These are phyloP conservation scores for Suricata suricatta DNA, from an alignment of 2,113 vertebrate species.

Conservation along the genomic window DNA sequence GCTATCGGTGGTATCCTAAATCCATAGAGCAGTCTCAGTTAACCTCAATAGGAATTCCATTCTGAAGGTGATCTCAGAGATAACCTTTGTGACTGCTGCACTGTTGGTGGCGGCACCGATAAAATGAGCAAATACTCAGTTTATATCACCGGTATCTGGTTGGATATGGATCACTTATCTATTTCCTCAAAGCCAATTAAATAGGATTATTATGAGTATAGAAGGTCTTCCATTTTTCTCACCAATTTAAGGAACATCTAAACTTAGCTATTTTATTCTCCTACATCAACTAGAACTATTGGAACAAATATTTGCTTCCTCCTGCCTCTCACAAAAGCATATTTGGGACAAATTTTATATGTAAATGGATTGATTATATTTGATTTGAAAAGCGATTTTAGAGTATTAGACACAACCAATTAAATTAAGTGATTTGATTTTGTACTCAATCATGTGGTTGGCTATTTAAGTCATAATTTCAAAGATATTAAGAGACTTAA, in stretches of 20 bases:
- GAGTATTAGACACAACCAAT: background rate
- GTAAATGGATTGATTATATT: background rate
- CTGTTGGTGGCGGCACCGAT: background rate
- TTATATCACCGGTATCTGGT: background rate
- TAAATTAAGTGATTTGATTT: conserved; percentile 43
- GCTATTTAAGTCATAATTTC: background rate
- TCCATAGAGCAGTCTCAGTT: background rate
- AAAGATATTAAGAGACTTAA: conserved; percentile 3
- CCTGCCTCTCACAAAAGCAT: background rate
- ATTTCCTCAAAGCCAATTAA: background rate
- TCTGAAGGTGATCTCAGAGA: background rate
- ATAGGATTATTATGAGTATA: background rate
- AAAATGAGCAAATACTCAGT: background rate
- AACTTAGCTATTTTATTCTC: conserved; percentile 34
- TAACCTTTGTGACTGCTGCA: background rate
- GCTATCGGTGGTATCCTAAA: background rate
- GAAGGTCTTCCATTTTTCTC: background rate
- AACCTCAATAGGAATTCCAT: background rate
- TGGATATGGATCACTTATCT: background rate
- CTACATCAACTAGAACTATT: background rate
- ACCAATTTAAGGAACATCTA: background rate
- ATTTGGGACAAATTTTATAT: background rate
- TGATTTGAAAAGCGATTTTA: background rate
- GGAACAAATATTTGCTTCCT: background rate
- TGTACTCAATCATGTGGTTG: background rate